These are phyloP conservation scores for Gallirallus australis DNA, from an alignment of 2,797 vertebrate genomes.

Conservation along the genomic window DNA sequence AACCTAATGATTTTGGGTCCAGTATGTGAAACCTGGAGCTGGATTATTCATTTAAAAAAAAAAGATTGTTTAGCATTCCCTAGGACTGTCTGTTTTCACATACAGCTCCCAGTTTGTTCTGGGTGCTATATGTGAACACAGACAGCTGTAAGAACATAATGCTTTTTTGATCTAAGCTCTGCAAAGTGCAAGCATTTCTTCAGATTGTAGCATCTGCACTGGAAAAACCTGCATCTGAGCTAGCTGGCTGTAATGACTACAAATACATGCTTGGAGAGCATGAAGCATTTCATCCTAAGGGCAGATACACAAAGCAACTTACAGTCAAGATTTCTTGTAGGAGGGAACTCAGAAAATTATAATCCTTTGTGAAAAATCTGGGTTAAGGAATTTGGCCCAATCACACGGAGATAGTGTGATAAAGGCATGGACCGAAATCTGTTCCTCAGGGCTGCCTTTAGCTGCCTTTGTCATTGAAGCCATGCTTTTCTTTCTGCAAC, in stretches of 20 bases:
- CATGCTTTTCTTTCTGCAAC: not conserved
- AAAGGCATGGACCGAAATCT: not conserved
- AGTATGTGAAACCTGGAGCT: not conserved
- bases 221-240: not conserved
- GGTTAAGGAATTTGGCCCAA: not conserved
- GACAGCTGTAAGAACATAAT: not conserved
- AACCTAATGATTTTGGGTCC: not conserved
- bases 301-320: not conserved
- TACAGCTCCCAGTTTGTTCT: not conserved
- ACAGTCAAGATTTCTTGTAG: not conserved
- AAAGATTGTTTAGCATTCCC: not conserved
- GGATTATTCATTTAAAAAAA: not conserved
- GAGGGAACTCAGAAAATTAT: not conserved
- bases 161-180: not conserved
- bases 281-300: not conserved
- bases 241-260: not conserved
- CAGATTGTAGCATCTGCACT: not conserved
- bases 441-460: not conserved
- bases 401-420: not conserved
- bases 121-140: not conserved
- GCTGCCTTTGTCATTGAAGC: not conserved
- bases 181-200: not conserved
- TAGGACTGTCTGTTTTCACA: not conserved
- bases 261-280: not conserved
- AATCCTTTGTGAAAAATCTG: not conserved